Base-by-base conservation (phyloP, 1,140 invertebrate species). In the Drosophila pseudoananassae region DNA sequence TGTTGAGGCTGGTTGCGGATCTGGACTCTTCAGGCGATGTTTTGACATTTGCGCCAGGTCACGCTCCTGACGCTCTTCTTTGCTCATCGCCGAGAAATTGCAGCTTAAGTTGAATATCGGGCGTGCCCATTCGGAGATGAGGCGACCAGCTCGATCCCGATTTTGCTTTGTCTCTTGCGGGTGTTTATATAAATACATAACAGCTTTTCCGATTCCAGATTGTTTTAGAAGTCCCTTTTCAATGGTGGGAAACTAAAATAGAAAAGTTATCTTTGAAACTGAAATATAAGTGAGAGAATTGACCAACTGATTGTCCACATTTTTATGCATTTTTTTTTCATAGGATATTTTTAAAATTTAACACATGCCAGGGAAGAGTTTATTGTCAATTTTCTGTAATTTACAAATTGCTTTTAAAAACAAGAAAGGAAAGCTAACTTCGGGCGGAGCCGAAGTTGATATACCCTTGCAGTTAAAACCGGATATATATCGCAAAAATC, bases 101-200 rank as follows among this genome's bases (percentile, higher is more conserved):
- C 98, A 96, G 15, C 97, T 98, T 23, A 99, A 93, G 93, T 98
- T 99, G 92, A 99, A 99, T 71, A 99, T 99, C 4, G 98, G 98
- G 27, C 98, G 92, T 0, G 98, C 97, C 98, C 98, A 99, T 92
- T 98, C 97, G 52, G 97, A 98, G 56, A 99, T 99, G 52, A 99
- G 94, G 89, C 96, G 96, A 20, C 97, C 97, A 68, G 98, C 98
- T 49, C 95, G 94, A 87, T 97, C 96, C 91, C 96, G 96, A 92
- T 99, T 99, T 52, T 96, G 94, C 92, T 98, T 98, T 0, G 96
- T 97, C 94, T 99, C 99, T 92, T 97, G 98, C 0, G 99, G 98
- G 93, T 99, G 98, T 92, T 99, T 99, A 92, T 98, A 99, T 10
- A 99, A 93, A 93, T 99, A 99, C 99, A 99, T 99, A 0, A 99